Evolutionary conservation across 2,113 vertebrate genomes (phyloP).

Genomic region (Sakesphorus luctuosus): DNA sequence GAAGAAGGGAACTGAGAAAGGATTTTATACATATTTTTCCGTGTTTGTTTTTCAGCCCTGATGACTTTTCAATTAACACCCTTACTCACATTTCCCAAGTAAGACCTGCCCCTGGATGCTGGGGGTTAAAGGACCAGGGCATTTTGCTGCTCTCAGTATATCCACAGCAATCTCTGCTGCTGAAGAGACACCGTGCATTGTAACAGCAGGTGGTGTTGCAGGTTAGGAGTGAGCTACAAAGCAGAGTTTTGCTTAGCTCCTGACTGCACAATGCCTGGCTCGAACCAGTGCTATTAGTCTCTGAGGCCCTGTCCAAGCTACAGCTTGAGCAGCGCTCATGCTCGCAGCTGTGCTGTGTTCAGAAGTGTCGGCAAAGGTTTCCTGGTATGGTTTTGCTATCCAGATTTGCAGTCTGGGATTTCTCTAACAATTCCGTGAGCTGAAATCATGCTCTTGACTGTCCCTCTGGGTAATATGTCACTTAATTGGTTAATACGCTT

Average conservation of each 20-base stretch:
- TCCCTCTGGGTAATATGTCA: conserved; percentile 52
- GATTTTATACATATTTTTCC: neutral
- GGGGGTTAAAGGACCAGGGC: neutral
- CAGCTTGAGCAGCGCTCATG: neutral
- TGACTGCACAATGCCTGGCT: conserved; percentile 34
- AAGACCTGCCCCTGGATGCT: neutral
- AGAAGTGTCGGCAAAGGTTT: neutral
- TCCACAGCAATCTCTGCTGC: neutral
- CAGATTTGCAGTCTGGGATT: conserved; percentile 50
- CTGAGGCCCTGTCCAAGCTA: neutral
- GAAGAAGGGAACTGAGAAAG: neutral
- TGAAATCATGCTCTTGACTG: neutral
- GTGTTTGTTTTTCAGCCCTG: neutral
- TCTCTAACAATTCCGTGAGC: conserved; percentile 3
- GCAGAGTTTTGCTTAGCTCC: conserved; percentile 3
- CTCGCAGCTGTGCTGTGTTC: conserved; percentile 27
- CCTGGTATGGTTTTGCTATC: neutral
- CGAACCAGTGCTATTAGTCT: neutral
- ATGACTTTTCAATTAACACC: neutral
- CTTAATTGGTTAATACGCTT: conserved; percentile 53
- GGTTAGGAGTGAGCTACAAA: conserved; percentile 51
- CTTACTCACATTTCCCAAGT: neutral
- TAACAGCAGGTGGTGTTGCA: conserved; percentile 72
- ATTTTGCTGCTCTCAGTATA: neutral
- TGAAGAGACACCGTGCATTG: neutral